A percentile compares a stretch with the other conserved stretches of the same genome.
Evolutionary conservation across 2,113 vertebrate species (phyloP).

Genomic region (Chamaea fasciata): DNA sequence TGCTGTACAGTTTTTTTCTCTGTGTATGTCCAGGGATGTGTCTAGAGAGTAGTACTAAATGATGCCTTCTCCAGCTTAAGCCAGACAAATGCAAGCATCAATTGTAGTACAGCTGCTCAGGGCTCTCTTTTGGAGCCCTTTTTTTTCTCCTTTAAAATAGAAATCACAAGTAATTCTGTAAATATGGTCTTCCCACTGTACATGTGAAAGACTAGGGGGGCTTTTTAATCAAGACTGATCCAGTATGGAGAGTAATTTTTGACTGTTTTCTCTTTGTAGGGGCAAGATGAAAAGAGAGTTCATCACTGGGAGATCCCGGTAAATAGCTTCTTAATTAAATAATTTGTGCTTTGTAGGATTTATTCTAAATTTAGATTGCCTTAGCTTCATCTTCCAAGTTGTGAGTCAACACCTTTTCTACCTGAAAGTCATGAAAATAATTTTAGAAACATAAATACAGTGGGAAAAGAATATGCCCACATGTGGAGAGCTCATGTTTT

Average conservation of each 20-base stretch:
- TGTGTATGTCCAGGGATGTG: neutral
- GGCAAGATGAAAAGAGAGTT: constrained; percentile 62
- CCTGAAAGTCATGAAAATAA: neutral
- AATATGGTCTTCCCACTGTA: neutral
- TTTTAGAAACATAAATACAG: neutral
- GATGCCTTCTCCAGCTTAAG: neutral
- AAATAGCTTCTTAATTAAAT: constrained; percentile 54
- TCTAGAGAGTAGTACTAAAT: neutral
- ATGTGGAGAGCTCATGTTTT: neutral
- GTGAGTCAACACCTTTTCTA: neutral
- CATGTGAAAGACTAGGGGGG: neutral
- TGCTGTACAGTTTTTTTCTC: neutral
- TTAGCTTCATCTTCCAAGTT: neutral
- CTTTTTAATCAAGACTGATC: neutral
- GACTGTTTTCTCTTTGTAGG: constrained; percentile 48
- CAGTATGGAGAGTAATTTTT: neutral
- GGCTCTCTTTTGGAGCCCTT: neutral
- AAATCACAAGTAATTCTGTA: neutral
- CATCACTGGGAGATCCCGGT: constrained; percentile 63
- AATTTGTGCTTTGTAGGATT: neutral
- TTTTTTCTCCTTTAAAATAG: neutral
- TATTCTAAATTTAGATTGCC: neutral
- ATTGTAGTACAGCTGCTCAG: neutral
- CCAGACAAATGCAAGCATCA: neutral
- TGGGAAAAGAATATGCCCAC: neutral